Evolutionary conservation across 1,140 invertebrate species (phyloP), one percentile per base, ranked within the genome.

Genomic region (Drosophila ficusphila): DNA sequence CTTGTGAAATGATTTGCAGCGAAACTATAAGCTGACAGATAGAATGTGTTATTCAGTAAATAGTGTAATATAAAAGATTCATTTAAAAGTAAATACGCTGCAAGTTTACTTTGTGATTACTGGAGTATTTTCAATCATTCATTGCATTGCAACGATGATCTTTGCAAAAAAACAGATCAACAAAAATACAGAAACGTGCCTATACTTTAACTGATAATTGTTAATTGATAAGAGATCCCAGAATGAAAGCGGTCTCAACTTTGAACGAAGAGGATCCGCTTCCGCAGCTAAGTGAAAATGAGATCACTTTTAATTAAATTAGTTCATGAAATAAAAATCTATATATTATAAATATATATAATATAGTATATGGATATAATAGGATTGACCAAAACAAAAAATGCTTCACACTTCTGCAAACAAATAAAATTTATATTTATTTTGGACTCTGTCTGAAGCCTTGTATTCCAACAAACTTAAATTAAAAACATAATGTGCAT

Each of bases 211-310:
- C 49, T 48, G 44, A 54, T 36, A 34, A 34, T 8, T 19, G n/a
- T 6, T 7, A 34, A 34, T 7, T 64, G 56, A 71, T 71, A 71
- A 42, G 31, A 9, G 11, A 33, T 25, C 18, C 4, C 34, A 38
- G 34, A 61, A 52, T 56, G 41, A 27, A 38, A 47, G n/a, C n/a
- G n/a, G 11, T 36, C 31, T 39, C 18, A 60, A 58, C 11, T 29
- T 31, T 23, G 7, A 23, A 14, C 11, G 7, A 18, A 29, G 18
- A 29, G 11, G 6, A 58, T 31, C 57, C 19, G 58, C 9, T 60
- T 41, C 36, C 54, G 58, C 58, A 61, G 58, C 54, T 61, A 61
- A 61, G 58, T 60, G 18, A 41, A 61, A 27, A 23, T 16, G 3
- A 29, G 49, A 61, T 60, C 29, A 16, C 5, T 29, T 19, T 23